Conservation (phyloP, 2,888 invertebrate genomes). For the Unio delphinus region DNA sequence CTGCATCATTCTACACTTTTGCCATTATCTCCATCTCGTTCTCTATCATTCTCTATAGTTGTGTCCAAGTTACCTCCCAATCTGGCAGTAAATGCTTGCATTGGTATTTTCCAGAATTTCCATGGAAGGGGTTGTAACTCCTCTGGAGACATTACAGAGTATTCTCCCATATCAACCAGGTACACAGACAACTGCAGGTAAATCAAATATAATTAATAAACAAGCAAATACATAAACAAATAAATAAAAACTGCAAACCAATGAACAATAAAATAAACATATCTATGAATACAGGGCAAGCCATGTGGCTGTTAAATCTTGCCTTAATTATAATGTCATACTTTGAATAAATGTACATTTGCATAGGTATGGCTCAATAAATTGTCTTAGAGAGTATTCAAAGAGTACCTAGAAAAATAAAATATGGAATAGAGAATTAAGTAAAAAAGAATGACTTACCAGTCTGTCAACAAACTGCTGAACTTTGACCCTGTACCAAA, state of each 20-base stretch:
- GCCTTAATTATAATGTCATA: too few relatives aligned
- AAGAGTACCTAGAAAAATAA: too few relatives aligned
- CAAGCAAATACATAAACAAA: not conserved
- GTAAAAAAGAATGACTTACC: conserved; percentile 17
- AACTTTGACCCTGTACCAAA: conserved; percentile 47
- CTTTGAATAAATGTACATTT: too few relatives aligned
- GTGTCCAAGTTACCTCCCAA: conserved; percentile 31
- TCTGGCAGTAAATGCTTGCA: conserved; percentile 45
- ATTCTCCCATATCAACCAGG: conserved; percentile 47
- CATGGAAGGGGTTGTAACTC: conserved; percentile 42
- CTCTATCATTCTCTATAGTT: not conserved
- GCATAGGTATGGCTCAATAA: too few relatives aligned
- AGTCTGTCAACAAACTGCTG: conserved; percentile 28
- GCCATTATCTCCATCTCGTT: too few relatives aligned
- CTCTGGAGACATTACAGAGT: conserved; percentile 32
- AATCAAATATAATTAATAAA: not conserved
- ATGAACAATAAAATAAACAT: too few relatives aligned
- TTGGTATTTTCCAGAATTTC: conserved; percentile 42
- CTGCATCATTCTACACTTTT: too few relatives aligned
- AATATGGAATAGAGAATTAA: not conserved
- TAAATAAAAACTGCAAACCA: not conserved
- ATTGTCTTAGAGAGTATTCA: too few relatives aligned
- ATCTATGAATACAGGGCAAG: too few relatives aligned
- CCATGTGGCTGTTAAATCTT: too few relatives aligned
- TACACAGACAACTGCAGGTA: conserved; percentile 38